Conservation (phyloP, 2,113 vertebrate genomes). For the Scytalopus superciliaris region DNA sequence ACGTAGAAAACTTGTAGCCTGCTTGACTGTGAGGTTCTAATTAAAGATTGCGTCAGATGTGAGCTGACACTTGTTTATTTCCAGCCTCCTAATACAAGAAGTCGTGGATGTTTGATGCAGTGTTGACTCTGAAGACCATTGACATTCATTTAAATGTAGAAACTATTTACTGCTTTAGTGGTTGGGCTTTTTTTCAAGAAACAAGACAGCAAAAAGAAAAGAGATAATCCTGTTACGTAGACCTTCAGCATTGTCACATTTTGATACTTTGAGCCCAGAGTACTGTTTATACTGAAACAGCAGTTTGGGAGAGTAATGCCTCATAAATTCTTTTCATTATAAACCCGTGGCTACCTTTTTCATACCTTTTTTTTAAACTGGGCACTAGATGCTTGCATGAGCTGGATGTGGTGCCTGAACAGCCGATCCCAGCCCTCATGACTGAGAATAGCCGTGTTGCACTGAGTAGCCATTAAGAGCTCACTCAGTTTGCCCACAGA, state of each 20-base stretch:
- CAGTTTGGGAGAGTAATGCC: background rate
- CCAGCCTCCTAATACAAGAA: background rate
- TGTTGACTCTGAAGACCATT: background rate
- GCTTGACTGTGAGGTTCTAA: background rate
- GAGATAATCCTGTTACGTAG: background rate
- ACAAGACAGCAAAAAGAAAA: background rate
- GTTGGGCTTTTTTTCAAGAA: background rate
- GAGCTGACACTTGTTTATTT: slow-evolving; percentile 36
- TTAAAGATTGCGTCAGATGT: slow-evolving; percentile 24
- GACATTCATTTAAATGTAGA: background rate
- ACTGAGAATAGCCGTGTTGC: background rate
- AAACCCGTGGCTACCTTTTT: background rate
- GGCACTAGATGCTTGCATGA: background rate
- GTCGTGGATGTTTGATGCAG: background rate
- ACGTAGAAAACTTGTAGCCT: background rate
- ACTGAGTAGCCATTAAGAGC: background rate
- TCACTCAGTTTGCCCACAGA: background rate
- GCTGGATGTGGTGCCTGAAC: background rate
- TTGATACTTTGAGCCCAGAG: background rate
- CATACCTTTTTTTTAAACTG: background rate
- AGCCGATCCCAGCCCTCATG: background rate
- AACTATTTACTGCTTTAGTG: background rate
- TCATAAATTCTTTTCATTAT: background rate
- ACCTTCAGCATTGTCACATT: background rate
- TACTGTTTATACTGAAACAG: background rate